A percentile compares a stretch with the other conserved stretches of the same genome.
Evolutionary conservation across 2,888 invertebrate species (phyloP).

Genomic region (Papilio gigon): DNA sequence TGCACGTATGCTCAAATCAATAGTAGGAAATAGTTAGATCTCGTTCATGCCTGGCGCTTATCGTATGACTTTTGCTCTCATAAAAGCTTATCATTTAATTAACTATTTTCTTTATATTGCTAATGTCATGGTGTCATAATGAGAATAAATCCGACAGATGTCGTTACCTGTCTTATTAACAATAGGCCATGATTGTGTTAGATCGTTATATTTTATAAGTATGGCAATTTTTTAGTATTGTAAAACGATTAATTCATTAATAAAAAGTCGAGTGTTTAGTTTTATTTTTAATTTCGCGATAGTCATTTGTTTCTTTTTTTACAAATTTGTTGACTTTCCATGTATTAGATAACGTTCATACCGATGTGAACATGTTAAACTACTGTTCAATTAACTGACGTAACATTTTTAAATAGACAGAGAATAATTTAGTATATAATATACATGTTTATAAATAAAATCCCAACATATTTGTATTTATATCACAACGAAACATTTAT

Average conservation of each 20-base stretch:
- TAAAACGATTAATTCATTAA: too few species aligned
- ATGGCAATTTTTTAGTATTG: not conserved
- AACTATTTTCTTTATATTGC: slow-evolving; percentile 52
- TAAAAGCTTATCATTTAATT: slow-evolving; percentile 59
- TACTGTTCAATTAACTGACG: not conserved
- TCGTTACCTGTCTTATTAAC: slow-evolving; percentile 17
- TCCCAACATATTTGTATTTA: not conserved
- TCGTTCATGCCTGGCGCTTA: slow-evolving; percentile 46
- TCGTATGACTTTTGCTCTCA: slow-evolving; percentile 56
- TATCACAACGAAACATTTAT: not conserved
- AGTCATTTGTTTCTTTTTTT: too few species aligned
- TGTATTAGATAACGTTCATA: too few species aligned
- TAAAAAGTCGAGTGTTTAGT: too few species aligned
- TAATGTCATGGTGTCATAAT: slow-evolving; percentile 43
- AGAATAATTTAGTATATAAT: too few species aligned
- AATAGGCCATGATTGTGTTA: not conserved
- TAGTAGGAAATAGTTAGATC: slow-evolving; percentile 31
- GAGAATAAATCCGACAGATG: slow-evolving; percentile 21
- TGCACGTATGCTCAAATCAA: slow-evolving; percentile 1
- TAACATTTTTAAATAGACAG: not conserved
- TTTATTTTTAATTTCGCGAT: too few species aligned
- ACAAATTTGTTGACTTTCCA: too few species aligned
- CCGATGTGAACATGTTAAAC: too few species aligned
- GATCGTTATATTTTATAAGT: not conserved
- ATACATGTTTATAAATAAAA: not conserved